A percentile compares a stretch with the other conserved stretches of the same genome.
phyloP scores from a whole-genome alignment of 2,113 vertebrate genomes.

The Misgurnus anguillicaudatus region DNA sequence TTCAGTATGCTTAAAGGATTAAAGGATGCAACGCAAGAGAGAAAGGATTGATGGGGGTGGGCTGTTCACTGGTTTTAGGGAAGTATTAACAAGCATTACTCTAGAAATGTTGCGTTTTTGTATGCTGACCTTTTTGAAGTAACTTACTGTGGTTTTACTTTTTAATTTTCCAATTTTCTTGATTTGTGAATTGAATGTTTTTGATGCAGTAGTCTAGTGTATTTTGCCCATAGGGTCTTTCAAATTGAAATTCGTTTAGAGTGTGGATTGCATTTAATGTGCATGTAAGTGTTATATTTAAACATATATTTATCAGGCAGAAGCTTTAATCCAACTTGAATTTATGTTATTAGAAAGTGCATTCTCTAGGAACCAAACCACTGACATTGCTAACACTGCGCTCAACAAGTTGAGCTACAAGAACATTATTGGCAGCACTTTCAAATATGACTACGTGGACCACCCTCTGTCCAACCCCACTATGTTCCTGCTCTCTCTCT shows the following conservation, averaged over 20 bases:
- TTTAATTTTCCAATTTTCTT: not conserved
- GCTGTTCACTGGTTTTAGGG: slow-evolving; percentile 31
- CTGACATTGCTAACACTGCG: not conserved
- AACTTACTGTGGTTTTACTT: not conserved
- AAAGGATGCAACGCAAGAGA: not conserved
- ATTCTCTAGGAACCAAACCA: not conserved
- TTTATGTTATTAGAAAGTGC: not conserved
- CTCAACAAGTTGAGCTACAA: not conserved
- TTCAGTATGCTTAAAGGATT: not conserved
- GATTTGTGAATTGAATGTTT: not conserved
- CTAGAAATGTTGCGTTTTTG: slow-evolving; percentile 51
- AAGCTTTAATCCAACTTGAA: not conserved
- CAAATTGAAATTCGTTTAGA: not conserved
- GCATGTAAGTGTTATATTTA: not conserved
- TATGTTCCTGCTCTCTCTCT: slow-evolving; percentile 1
- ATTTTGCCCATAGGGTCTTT: not conserved
- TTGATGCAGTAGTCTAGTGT: not conserved
- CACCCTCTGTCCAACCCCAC: slow-evolving; percentile 4
- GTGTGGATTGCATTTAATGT: not conserved
- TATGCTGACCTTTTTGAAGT: slow-evolving; percentile 45
- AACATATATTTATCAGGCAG: not conserved
- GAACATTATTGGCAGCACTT: not conserved
- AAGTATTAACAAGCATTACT: slow-evolving; percentile 24
- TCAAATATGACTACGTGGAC: not conserved
- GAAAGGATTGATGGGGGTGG: slow-evolving; percentile 41